phyloP scores from a whole-genome alignment of 2,888 invertebrate species.

The Auanema freiburgensis region DNA sequence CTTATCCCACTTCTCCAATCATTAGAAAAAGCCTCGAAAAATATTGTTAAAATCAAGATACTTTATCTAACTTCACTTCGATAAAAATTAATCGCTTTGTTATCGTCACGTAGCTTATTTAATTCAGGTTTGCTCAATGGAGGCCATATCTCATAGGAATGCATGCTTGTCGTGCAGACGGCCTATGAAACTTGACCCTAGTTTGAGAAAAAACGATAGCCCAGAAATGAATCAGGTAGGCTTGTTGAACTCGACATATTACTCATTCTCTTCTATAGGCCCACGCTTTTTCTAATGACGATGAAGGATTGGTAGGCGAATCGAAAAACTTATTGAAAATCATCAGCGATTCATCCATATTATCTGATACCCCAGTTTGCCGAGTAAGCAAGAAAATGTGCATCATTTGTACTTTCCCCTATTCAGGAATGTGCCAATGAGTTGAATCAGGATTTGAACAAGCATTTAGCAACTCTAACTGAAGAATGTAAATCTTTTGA shows the following conservation, averaged over 20 bases:
- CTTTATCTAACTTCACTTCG: too few relatives aligned
- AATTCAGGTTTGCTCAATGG: too few relatives aligned
- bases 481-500: slow-evolving; percentile 47
- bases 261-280: neutral
- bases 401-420: neutral
- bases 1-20: too few relatives aligned
- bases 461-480: slow-evolving; percentile 49
- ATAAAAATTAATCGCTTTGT: too few relatives aligned
- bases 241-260: neutral
- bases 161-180: too few relatives aligned
- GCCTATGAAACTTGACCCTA: slow-evolving; percentile 27
- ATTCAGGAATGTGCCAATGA: slow-evolving; percentile 56
- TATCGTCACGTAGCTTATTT: too few relatives aligned
- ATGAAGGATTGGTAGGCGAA: slow-evolving; percentile 29
- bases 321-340: slow-evolving; percentile 48
- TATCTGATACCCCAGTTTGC: slow-evolving; percentile 57
- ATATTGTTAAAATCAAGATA: too few relatives aligned
- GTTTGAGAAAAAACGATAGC: slow-evolving; percentile 22
- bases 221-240: neutral
- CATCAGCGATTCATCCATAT: slow-evolving; percentile 45
- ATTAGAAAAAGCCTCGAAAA: too few relatives aligned
- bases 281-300: slow-evolving; percentile 16
- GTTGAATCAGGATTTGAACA: slow-evolving; percentile 47
- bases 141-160: too few relatives aligned
- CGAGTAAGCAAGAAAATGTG: slow-evolving; percentile 31